A percentile compares a stretch with the other conserved stretches of the same genome.
Conservation (phyloP, 2,797 vertebrate species). For the Macropus fuliginosus region DNA sequence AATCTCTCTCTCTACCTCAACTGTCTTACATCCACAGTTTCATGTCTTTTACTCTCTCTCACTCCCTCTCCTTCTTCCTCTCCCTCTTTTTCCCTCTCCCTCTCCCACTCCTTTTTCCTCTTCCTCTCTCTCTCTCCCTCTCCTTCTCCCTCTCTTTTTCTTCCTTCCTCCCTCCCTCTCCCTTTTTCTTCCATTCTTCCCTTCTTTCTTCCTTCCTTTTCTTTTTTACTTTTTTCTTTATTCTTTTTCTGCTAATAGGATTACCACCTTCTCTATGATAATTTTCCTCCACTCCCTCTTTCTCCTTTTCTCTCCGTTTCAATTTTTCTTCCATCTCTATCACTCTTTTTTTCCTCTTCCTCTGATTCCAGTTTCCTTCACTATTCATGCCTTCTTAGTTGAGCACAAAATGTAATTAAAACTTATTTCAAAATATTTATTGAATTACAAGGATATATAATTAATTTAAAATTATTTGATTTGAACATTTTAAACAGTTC, state of each 20-base stretch:
- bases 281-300: too few relatives aligned
- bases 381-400: too few relatives aligned
- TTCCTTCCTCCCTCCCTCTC: background rate
- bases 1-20: background rate
- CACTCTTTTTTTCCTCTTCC: background rate
- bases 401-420: background rate
- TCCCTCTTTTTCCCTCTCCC: background rate
- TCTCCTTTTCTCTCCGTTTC: background rate
- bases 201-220: background rate
- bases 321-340: background rate
- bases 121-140: background rate
- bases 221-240: background rate
- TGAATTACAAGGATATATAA: too few relatives aligned
- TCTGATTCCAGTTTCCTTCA: background rate
- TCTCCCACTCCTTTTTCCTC: background rate
- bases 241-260: background rate
- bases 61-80: background rate
- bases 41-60: background rate
- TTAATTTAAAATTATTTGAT: background rate
- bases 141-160: background rate
- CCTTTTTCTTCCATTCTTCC: background rate
- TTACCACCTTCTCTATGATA: background rate
- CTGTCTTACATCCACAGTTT: background rate
- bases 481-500: background rate
- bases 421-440: background rate